Conservation (phyloP, 2,113 vertebrate genomes). For the Pleuronectes platessa region DNA sequence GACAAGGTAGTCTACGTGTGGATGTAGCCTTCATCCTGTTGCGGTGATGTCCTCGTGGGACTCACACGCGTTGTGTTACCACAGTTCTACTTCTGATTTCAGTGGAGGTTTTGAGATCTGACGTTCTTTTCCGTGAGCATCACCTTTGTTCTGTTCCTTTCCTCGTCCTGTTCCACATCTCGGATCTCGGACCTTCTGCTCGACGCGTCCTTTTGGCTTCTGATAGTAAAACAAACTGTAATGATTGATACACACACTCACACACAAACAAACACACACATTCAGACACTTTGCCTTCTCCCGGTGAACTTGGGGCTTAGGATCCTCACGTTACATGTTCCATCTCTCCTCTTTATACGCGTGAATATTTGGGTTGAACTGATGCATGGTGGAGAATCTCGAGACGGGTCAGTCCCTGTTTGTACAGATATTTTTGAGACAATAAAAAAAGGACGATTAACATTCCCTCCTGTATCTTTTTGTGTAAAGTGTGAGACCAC, state of each 20-base stretch:
- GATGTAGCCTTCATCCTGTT: not conserved
- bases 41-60: no score
- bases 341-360: slow-evolving; percentile 9
- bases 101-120: slow-evolving; percentile 9
- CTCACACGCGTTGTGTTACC: not conserved
- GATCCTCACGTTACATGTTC: not conserved
- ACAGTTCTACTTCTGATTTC: slow-evolving; percentile 14
- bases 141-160: not conserved
- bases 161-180: not conserved
- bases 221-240: slow-evolving; percentile 20
- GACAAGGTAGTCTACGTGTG: not conserved
- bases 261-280: not conserved
- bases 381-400: slow-evolving; percentile 18
- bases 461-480: slow-evolving; percentile 67
- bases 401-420: slow-evolving; percentile 48
- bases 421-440: slow-evolving; percentile 73
- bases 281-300: slow-evolving; percentile 45
- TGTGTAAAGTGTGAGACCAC: slow-evolving; percentile 47
- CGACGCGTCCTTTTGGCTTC: not conserved
- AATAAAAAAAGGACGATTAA: slow-evolving; percentile 28
- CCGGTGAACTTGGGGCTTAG: slow-evolving; percentile 2
- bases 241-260: not conserved
- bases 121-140: not conserved
- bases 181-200: not conserved
- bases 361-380: slow-evolving; percentile 4